Base-by-base conservation (phyloP, 2,888 invertebrate genomes). In the Lithophane socia region DNA sequence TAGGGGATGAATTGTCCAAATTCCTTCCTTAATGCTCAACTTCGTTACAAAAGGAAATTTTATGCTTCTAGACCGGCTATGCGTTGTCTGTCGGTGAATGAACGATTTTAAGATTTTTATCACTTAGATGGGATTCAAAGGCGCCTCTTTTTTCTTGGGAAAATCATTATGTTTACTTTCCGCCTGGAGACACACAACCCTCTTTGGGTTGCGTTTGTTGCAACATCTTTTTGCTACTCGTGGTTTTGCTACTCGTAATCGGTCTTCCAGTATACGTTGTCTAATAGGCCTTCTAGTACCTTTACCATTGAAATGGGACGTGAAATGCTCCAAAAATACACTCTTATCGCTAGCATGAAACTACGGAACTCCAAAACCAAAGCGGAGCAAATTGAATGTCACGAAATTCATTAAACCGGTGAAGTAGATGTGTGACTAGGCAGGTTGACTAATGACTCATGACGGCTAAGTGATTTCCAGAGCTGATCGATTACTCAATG, bases 391-490 rank as follows among this genome's bases (percentile, higher is more conserved):
- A 89, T 87, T 80, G 77, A 74, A 81, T 85, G 83, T 87, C 89
- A 87, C 84, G 84, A 89, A 80, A 82, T 89, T 83, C 80, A 87
- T 89, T 89, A 87, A 82, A 82, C 29, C 61, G 74, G 71, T 73
- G 77, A 73, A 81, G 78, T 69, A 67, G 75, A 71, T 82, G 64
- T 85, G 73, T 87, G 88, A 89, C 88, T 79, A 78, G 72, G 80
- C 75, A 72, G 66, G 76, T 75, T 86, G 77, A 86, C 82, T 87
- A 89, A 87, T 88, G 87, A 83, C 77, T 83, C 86, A 82, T 88
- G 83, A 83, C 85, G 68, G 82, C 82, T 84, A 88, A 88, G 88
- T 88, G 87, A 86, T 89, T 89, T 88, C 74, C 77, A 70, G 74
- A 79, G 80, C 83, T 79, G 86, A 87, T 77, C 79, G 86, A 89